phyloP scores from a whole-genome alignment of 2,797 vertebrate genomes.

The Squalus acanthias region DNA sequence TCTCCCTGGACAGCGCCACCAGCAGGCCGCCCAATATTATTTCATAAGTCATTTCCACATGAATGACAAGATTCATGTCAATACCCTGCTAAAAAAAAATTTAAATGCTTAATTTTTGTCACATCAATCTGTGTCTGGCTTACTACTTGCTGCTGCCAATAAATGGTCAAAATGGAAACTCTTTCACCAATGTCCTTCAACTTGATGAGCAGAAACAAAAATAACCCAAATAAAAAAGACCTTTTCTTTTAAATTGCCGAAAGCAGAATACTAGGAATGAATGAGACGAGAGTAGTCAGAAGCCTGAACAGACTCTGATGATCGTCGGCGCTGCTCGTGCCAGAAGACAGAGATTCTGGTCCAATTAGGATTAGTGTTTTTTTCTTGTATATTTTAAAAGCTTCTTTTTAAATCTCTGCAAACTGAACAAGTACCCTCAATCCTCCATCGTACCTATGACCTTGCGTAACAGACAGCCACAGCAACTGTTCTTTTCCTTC shows the following conservation, averaged over 20 bases:
- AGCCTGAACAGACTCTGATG: not conserved
- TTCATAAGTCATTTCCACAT: no score
- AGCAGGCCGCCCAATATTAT: no score
- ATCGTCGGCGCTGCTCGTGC: not conserved
- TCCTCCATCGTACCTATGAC: not conserved
- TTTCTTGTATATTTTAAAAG: not conserved
- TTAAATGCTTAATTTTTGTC: not conserved
- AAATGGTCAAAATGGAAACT: not conserved
- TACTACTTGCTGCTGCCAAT: not conserved
- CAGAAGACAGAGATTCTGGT: not conserved
- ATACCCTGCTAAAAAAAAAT: not conserved
- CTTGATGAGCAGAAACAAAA: not conserved
- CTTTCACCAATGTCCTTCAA: not conserved
- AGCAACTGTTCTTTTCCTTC: not conserved
- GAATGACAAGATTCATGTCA: no score
- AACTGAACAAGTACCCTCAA: not conserved
- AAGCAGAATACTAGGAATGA: not conserved
- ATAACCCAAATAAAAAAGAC: not conserved
- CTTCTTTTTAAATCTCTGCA: not conserved
- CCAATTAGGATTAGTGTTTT: not conserved
- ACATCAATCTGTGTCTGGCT: not conserved
- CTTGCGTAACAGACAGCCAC: not conserved
- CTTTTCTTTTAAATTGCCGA: not conserved
- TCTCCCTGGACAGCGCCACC: no score
- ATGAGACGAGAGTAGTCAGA: not conserved